These are phyloP conservation scores for Acronicta alni DNA, from an alignment of 2,888 invertebrate species.

Conservation along the genomic window DNA sequence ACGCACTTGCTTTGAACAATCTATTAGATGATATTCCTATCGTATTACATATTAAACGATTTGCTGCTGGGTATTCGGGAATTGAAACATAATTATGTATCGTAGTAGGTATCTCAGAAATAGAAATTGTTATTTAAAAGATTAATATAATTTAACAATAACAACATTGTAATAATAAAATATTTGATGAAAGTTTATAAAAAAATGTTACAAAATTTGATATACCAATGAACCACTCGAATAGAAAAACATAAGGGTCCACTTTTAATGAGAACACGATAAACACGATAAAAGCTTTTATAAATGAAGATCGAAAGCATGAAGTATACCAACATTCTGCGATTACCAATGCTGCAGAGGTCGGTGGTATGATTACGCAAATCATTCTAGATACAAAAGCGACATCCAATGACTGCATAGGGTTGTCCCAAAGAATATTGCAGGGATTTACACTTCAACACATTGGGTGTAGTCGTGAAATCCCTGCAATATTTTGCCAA, in stretches of 20 bases:
- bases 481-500: not conserved
- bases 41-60: not conserved
- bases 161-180: too few relatives aligned
- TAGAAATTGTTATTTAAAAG: too few relatives aligned
- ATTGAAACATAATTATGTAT: too few relatives aligned
- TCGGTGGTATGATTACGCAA: slow-evolving; percentile 29
- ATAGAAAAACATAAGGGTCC: too few relatives aligned
- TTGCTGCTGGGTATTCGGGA: too few relatives aligned
- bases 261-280: not conserved
- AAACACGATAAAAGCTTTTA: not conserved
- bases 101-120: too few relatives aligned
- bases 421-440: slow-evolving; percentile 10
- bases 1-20: slow-evolving; percentile 20
- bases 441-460: not conserved
- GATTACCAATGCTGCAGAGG: slow-evolving; percentile 18
- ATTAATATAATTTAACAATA: too few relatives aligned
- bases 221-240: too few relatives aligned
- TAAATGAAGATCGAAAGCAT: not conserved
- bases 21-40: not conserved
- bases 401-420: slow-evolving; percentile 9
- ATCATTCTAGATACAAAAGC: slow-evolving; percentile 30
- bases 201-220: too few relatives aligned
- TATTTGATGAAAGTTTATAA: too few relatives aligned
- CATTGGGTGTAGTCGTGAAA: too few relatives aligned
- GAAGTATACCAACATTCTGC: slow-evolving; percentile 18